Percentiles rank a stretch among this genome's conserved stretches.
phyloP scores from a whole-genome alignment of 2,113 vertebrate genomes.

The Saguinus imperator region DNA sequence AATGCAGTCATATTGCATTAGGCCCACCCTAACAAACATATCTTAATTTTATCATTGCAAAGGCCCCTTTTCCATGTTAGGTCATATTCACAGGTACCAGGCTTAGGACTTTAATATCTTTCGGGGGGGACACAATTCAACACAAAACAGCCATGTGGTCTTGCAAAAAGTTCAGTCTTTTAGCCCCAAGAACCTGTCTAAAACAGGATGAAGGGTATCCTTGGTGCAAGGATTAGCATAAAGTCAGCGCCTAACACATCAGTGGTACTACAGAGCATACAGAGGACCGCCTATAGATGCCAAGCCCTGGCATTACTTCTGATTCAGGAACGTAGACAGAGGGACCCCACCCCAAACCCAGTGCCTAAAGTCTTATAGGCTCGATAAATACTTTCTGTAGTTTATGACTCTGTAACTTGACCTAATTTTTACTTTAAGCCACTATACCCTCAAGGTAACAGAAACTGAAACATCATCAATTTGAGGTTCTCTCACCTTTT shows the following conservation, averaged over 20 bases:
- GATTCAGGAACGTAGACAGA: background rate
- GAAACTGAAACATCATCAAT: background rate
- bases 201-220: background rate
- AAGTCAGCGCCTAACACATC: background rate
- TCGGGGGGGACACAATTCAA: background rate
- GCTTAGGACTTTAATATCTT: background rate
- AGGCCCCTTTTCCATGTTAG: background rate
- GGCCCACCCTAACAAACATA: background rate
- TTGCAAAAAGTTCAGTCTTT: background rate
- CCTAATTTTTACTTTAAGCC: constrained; percentile 7
- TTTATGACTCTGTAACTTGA: constrained; percentile 2
- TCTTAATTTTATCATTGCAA: background rate
- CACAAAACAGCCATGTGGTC: background rate
- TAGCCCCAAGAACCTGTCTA: background rate
- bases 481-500: background rate
- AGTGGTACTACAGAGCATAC: background rate
- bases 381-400: background rate
- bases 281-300: background rate
- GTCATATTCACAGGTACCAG: background rate
- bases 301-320: background rate
- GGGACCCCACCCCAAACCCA: background rate
- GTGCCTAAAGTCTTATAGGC: background rate
- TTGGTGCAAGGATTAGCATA: background rate
- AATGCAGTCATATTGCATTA: background rate
- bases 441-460: background rate